A percentile compares a stretch with the other conserved stretches of the same genome.
Evolutionary conservation across 2,888 invertebrate species (phyloP).

Genomic region (Apamea crenata): DNA sequence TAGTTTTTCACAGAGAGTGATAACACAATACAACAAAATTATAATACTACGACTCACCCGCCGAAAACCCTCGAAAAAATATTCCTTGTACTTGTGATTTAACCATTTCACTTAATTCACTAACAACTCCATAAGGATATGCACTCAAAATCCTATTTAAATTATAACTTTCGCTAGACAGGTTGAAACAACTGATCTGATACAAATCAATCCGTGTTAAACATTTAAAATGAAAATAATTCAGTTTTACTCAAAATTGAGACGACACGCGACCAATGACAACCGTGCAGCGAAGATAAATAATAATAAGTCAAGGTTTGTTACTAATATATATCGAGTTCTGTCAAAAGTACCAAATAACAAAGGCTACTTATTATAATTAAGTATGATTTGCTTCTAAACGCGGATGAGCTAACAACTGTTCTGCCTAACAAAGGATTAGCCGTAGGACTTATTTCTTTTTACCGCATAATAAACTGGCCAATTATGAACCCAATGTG

Average conservation of each 20-base stretch:
- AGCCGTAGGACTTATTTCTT: not conserved
- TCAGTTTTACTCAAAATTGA: not conserved
- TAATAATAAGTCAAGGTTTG: not conserved
- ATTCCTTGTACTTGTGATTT: conserved; percentile 13
- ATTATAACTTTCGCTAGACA: not conserved
- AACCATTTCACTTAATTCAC: conserved; percentile 31
- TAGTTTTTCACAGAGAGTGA: not conserved
- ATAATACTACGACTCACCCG: conserved; percentile 15
- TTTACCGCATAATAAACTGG: conserved; percentile 22
- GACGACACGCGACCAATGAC: not conserved
- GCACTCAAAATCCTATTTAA: not conserved
- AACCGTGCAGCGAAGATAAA: not conserved
- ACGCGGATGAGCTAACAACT: conserved; percentile 24
- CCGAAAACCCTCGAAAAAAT: not conserved
- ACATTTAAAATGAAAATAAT: not conserved
- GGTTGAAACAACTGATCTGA: not conserved
- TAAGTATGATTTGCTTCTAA: conserved; percentile 29
- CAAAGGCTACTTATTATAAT: conserved; percentile 23
- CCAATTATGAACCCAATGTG: conserved; percentile 31
- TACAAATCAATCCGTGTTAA: not conserved
- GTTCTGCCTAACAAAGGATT: conserved; percentile 36
- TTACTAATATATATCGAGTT: conserved; percentile 31
- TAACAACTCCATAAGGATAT: not conserved
- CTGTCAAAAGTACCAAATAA: conserved; percentile 11
- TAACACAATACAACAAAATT: not conserved